phyloP scores from a whole-genome alignment of 2,113 vertebrate species.

The Crotalus viridis region DNA sequence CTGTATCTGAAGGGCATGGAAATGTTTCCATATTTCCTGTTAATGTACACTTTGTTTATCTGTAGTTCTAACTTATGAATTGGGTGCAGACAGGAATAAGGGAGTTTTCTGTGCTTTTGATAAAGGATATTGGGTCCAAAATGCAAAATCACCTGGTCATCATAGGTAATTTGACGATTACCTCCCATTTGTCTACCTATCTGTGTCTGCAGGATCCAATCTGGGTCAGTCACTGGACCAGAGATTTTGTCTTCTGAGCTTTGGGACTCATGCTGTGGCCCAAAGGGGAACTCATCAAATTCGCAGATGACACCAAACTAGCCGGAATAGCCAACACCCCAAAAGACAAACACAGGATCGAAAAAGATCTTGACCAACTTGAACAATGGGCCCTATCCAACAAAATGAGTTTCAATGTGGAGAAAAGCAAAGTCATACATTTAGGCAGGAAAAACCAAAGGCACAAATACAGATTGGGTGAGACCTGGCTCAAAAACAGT shows the following conservation, averaged over 20 bases:
- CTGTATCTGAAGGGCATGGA: not conserved
- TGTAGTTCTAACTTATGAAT: not conserved
- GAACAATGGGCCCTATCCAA: too few species aligned
- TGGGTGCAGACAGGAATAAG: not conserved
- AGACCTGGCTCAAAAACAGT: too few species aligned
- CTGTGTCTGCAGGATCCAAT: not conserved
- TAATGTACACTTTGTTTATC: not conserved
- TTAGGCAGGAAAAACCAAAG: too few species aligned
- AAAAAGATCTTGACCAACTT: too few species aligned
- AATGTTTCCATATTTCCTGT: not conserved
- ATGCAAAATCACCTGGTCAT: not conserved
- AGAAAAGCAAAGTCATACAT: too few species aligned
- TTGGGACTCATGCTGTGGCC: not conserved
- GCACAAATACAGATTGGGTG: too few species aligned
- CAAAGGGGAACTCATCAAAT: too few species aligned
- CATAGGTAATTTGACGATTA: not conserved
- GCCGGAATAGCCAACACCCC: too few species aligned
- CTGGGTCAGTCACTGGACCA: not conserved
- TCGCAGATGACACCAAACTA: too few species aligned
- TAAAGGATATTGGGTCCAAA: not conserved
- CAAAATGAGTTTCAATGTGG: too few species aligned
- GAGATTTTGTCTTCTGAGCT: not conserved
- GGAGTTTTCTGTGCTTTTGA: not conserved
- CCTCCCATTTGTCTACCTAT: not conserved
- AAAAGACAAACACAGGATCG: too few species aligned